These are phyloP conservation scores for Drosophila littoralis DNA, from an alignment of 1,140 invertebrate species.

Conservation along the genomic window DNA sequence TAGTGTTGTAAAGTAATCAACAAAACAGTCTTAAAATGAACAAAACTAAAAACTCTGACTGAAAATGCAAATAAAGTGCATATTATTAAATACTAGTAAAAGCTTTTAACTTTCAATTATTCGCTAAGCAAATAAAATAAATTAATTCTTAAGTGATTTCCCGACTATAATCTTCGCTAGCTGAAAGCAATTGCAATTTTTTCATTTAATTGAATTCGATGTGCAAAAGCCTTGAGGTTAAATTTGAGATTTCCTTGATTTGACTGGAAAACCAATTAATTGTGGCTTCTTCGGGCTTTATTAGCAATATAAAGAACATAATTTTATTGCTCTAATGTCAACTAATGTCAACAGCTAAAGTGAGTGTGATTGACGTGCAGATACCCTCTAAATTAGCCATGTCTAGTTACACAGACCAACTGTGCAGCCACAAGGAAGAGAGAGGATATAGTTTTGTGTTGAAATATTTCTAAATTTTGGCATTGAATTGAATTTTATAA, in stretches of 20 bases:
- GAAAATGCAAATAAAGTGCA: background rate
- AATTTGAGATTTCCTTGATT: background rate
- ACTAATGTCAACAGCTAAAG: conserved; percentile 1
- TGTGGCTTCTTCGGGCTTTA: conserved; percentile 1
- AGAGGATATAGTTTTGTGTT: no score
- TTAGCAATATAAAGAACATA: conserved; percentile 1
- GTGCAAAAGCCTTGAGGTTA: background rate
- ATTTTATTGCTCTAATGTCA: background rate
- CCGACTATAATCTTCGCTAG: background rate
- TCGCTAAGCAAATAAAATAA: background rate
- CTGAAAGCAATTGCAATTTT: background rate
- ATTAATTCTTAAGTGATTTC: background rate
- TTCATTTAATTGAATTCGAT: conserved; percentile 1
- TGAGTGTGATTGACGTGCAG: no score
- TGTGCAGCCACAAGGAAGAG: no score
- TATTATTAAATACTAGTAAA: background rate
- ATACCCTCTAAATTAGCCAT: no score
- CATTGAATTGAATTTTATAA: no score
- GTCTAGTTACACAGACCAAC: no score
- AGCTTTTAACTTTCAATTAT: background rate
- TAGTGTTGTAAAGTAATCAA: no score
- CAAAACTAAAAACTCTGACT: background rate
- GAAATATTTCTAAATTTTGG: no score
- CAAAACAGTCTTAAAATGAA: no score
- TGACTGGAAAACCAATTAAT: conserved; percentile 1